Base-by-base conservation (phyloP, 2,888 invertebrate genomes). In the Dynastes grantii region DNA sequence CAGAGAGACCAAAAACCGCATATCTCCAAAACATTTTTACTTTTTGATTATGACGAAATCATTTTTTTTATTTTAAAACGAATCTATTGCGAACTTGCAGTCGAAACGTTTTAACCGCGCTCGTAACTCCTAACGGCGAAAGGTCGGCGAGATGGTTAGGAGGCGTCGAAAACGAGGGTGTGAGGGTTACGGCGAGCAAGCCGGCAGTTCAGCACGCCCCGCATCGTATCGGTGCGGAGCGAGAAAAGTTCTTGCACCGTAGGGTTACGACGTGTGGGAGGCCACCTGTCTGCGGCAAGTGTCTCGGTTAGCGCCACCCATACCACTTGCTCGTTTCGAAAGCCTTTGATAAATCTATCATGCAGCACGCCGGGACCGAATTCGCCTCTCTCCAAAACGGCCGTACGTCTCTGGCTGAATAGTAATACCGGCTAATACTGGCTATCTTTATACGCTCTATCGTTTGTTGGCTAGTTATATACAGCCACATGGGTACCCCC, bases 201-300 rank as follows among this genome's bases (percentile, higher is more conserved):
- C 78, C 76, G 77, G 70, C 45, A 45, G 45, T 45, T 45, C 78
- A 55, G 63, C 61, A 65, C 78, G 78, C 78, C 80, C 76, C 80
- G 78, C 80, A 79, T 45, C 45, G 45, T 45, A 55, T 55, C 55
- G 55, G 16, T 22, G 55, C 9, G 55, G 68, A 78, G 78, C 73
- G 77, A 82, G 80, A 80, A 78, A 80, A 81, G 80, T 81, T 83
- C 81, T 63, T 55, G 16, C 55, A 16, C n/a, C 51, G 13, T 16
- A 77, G 82, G 83, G 81, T 82, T 82, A 83, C 85, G 68, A 68
- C 68, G 68, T 68, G 85, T 87, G 87, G 86, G 87, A 86, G 87
- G 87, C 87, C 87, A 87, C 87, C 87, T 88, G 88, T 87, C 87
- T 87, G 87, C 87, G 87, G 88, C 87, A 87, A 88, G 87, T 87